Base-by-base conservation (phyloP, 2,113 vertebrate species). In the Mesoclemmys tuberculata region DNA sequence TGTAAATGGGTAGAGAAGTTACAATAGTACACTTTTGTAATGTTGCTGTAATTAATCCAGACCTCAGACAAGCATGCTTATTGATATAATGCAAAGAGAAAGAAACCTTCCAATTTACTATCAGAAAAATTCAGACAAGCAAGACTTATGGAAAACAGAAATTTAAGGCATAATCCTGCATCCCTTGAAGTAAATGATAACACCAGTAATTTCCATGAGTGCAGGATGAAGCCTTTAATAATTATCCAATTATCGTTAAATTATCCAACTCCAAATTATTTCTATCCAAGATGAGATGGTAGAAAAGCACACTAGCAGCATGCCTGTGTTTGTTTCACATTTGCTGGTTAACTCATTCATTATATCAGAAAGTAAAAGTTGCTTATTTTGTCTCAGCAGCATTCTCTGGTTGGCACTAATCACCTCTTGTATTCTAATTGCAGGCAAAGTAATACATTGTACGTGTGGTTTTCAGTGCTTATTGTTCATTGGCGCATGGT, bases 41-140 rank as follows among this genome's bases (percentile, higher is more conserved):
- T 56, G 92, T 93, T 24, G 92, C 84, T 58, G 85, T 91, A 94
- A 88, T 87, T 82, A 91, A 91, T 38, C 83, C 18, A 0, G 85
- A 90, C 44, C 49, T 84, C 93, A 96, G 94, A 85, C 92, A 96
- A 88, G 94, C 95, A 96, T 96, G 93, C 94, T 95, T 96, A 95
- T 88, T 91, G 94, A 46, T 16, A 16, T 24, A 27, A 41, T 44
- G 22, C 24, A 44, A 44, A 75, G 41, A 27, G 14, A 77, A 44
- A 75, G 26, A 44, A n/a, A n/a, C n/a, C 38, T 9, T 75, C 19
- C 21, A 75, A 44, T 44, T 22, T 75, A 44, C 71, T 75, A 77
- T 44, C 74, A 14, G 41, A 77, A 77, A 77, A 77, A 46, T 71
- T 44, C 41, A 77, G 44, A 29, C 38, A 27, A 77, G 26, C 12